Conservation (phyloP, 30 jellyfish, hydroid and myxozoan genomes). For the Aurelia sp. region DNA sequence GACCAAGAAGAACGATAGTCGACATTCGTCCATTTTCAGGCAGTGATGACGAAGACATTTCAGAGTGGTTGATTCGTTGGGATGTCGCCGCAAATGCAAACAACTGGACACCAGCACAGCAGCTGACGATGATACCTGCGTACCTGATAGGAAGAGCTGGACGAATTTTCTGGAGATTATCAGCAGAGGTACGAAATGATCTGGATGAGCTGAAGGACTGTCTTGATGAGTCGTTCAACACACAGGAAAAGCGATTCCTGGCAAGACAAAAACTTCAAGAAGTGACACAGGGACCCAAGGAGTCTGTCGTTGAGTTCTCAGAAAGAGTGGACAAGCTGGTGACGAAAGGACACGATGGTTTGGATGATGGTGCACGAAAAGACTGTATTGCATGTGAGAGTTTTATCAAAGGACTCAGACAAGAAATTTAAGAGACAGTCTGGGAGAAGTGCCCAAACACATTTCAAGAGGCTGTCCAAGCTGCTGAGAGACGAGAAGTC, state of each 20-base stretch:
- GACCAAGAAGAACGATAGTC: conserved; percentile 44
- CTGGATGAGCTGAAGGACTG: conserved; percentile 49
- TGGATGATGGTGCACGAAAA: conserved; percentile 37
- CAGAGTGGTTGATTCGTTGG: conserved; percentile 47
- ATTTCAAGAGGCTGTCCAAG: conserved; percentile 54
- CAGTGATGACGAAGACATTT: conserved; percentile 40
- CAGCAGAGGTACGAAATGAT: conserved; percentile 27
- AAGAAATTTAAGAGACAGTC: conserved; percentile 48
- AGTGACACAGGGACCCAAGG: conserved; percentile 40
- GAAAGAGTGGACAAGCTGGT: conserved; percentile 52
- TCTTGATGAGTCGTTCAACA: conserved; percentile 44
- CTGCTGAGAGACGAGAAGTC: conserved; percentile 44
- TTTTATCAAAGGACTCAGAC: conserved; percentile 57
- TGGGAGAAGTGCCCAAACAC: conserved; percentile 66
- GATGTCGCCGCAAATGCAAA: conserved; percentile 38
- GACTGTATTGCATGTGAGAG: conserved; percentile 57
- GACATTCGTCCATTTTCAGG: conserved; percentile 48
- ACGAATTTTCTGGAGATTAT: conserved; percentile 67
- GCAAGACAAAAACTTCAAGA: conserved; percentile 64
- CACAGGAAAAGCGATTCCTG: conserved; percentile 36
- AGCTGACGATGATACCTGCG: conserved; percentile 39
- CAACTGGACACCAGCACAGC: conserved; percentile 27
- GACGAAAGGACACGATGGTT: conserved; percentile 60
- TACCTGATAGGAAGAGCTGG: conserved; percentile 68
- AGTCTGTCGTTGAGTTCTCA: conserved; percentile 53